Base-by-base conservation (phyloP, 2,888 invertebrate genomes). In the Orgyia antiqua region DNA sequence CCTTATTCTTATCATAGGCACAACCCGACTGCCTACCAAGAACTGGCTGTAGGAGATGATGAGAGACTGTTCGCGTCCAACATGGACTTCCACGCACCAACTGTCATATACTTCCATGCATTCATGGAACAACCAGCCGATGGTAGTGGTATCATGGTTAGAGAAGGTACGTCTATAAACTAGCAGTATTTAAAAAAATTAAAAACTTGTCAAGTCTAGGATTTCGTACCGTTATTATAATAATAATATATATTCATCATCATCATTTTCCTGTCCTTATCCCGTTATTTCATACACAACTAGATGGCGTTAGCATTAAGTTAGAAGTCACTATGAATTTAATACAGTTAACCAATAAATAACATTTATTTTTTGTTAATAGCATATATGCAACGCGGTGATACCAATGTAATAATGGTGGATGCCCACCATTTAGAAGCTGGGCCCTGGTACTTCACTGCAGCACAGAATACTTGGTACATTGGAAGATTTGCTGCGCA, bases 371-470 rank as follows among this genome's bases (percentile, higher is more conserved):
- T n/a, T n/a, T n/a, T n/a, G n/a, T n/a, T 15, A 4, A 6, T 15
- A 90, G 90, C 89, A 2, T 89, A 88, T 61, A 69, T 87, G 42
- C 75, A 87, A 40, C 69, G 88, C n/a, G 89, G 88, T 1, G 88
- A 89, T 46, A 76, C 86, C 17, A 91, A 91, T 55, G 68, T 90
- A 2, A 88, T 91, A 19, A 76, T 90, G 53, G 70, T 90, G 29
- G 88, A 90, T 54, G 89, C 90, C 5, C 79, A 69, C 1, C 68
- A 82, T 4, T 63, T 90, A 24, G 88, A 89, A 43, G 89, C 90
- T 0, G 89, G 90, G 0, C 90, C 90, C 0, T 90, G 90, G 90
- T 91, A 91, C 67, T 69, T 87, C 50, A 88, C 87, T 0, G 84
- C 84, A 0, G 84, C 84, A 0, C 82, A 87, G 46, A 90, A 90